phyloP scores from a whole-genome alignment of 2,797 vertebrate genomes.

The Ambastaia sidthimunki region DNA sequence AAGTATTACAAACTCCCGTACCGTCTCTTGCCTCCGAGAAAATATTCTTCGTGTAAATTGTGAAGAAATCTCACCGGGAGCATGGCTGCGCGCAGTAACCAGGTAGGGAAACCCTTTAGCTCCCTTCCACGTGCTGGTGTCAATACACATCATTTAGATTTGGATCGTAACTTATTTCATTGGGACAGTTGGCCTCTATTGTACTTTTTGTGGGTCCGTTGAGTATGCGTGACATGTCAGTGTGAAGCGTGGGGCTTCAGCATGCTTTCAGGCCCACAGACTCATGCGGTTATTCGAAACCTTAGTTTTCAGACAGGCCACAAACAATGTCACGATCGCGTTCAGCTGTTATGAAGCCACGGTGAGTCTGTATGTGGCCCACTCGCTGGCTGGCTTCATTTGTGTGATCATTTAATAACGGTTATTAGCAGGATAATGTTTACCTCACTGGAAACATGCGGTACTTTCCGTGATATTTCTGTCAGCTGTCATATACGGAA shows the following conservation, averaged over 20 bases:
- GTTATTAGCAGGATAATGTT: conserved; percentile 38
- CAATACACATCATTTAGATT: neutral
- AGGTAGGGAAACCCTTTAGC: conserved; percentile 73
- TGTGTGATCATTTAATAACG: conserved; percentile 55
- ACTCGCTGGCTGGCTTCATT: conserved; percentile 66
- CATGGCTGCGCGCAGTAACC: conserved; percentile 83
- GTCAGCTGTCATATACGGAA: too few species aligned
- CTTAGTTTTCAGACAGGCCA: neutral
- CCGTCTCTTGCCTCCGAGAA: conserved; percentile 68
- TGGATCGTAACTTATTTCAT: neutral
- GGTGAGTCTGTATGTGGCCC: conserved; percentile 72
- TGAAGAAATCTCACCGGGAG: conserved; percentile 79
- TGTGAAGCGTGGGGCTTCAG: conserved; percentile 57
- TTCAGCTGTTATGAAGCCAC: neutral
- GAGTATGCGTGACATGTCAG: neutral
- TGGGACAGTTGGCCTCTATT: neutral
- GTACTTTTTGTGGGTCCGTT: neutral
- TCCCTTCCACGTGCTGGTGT: too few species aligned
- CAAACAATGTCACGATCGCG: neutral
- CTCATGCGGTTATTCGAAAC: conserved; percentile 30
- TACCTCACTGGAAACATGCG: neutral
- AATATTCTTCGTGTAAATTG: conserved; percentile 71
- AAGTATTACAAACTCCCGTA: conserved; percentile 56
- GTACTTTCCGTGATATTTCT: neutral
- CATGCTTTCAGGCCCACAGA: conserved; percentile 75